Percentiles rank a stretch among this genome's conserved stretches.
Conservation (phyloP, 2,113 vertebrate species). For the Rousettus leschenaultii region DNA sequence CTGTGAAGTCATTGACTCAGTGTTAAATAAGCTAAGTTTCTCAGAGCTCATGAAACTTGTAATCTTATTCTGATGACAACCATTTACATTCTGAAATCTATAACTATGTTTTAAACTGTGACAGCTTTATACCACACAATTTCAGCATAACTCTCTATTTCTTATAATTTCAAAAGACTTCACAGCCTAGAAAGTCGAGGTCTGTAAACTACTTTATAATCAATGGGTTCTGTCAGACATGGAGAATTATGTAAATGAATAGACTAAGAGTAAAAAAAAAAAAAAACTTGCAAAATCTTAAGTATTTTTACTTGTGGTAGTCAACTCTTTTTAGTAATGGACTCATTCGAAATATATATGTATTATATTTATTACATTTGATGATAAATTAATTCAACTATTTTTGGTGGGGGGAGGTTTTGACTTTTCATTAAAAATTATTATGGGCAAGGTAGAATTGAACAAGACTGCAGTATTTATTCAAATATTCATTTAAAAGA, state of each 20-base stretch:
- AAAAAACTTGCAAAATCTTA: background rate
- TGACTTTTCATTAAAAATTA: background rate
- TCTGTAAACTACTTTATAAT: constrained; percentile 44
- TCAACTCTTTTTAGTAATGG: background rate
- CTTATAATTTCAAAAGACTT: constrained; percentile 51
- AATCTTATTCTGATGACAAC: constrained; percentile 49
- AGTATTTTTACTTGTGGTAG: background rate
- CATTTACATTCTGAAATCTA: constrained; percentile 45
- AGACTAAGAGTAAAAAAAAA: background rate
- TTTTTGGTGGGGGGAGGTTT: background rate
- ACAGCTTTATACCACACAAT: constrained; percentile 26
- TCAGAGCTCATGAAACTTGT: constrained; percentile 7
- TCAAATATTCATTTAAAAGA: background rate
- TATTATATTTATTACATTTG: background rate
- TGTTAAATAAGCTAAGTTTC: constrained; percentile 44
- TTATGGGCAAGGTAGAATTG: background rate
- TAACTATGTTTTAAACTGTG: constrained; percentile 50
- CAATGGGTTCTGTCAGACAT: background rate
- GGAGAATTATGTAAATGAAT: constrained; percentile 24
- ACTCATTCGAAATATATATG: background rate
- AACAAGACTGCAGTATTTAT: background rate
- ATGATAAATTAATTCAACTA: background rate
- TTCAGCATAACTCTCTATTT: constrained; percentile 1
- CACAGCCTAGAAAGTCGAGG: background rate
- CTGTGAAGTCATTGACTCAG: constrained; percentile 10